Evolutionary conservation across 2,113 vertebrate genomes (phyloP).

Genomic region (Rana temporaria): DNA sequence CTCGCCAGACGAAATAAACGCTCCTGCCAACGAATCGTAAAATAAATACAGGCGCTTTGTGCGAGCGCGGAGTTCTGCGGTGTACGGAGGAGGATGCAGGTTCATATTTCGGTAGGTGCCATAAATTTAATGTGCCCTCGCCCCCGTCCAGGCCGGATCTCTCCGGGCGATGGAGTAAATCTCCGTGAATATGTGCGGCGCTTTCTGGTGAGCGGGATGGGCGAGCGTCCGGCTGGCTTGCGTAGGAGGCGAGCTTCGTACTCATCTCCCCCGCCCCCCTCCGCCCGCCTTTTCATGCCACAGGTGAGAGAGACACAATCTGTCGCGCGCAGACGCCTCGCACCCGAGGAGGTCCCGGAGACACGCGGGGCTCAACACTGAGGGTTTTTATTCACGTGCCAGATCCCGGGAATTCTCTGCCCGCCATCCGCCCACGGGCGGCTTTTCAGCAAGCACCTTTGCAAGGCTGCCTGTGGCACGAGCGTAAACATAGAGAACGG

Average conservation of each 20-base stretch:
- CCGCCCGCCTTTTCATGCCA: not conserved
- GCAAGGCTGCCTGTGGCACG: not conserved
- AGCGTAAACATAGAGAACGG: not conserved
- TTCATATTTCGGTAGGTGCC: too few relatives aligned
- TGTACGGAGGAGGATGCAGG: too few relatives aligned
- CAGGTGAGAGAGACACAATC: not conserved
- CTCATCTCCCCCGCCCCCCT: not conserved
- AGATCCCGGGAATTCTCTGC: not conserved
- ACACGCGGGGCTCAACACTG: not conserved
- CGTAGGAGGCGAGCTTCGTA: not conserved
- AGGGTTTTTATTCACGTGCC: not conserved
- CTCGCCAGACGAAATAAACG: too few relatives aligned
- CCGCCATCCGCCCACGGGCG: not conserved
- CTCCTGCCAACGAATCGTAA: too few relatives aligned
- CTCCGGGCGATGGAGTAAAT: too few relatives aligned
- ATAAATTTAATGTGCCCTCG: too few relatives aligned
- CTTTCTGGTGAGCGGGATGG: not conserved
- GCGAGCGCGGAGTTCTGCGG: too few relatives aligned
- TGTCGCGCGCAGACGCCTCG: not conserved
- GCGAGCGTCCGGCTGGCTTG: not conserved
- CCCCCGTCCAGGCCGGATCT: too few relatives aligned
- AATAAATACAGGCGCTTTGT: too few relatives aligned
- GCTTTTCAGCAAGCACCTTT: not conserved
- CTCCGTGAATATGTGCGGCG: too few relatives aligned
- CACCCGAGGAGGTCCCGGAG: not conserved